A percentile compares a stretch with the other conserved stretches of the same genome.
These are phyloP conservation scores for Lithobates pipiens DNA, from an alignment of 2,797 vertebrate genomes.

Conservation along the genomic window DNA sequence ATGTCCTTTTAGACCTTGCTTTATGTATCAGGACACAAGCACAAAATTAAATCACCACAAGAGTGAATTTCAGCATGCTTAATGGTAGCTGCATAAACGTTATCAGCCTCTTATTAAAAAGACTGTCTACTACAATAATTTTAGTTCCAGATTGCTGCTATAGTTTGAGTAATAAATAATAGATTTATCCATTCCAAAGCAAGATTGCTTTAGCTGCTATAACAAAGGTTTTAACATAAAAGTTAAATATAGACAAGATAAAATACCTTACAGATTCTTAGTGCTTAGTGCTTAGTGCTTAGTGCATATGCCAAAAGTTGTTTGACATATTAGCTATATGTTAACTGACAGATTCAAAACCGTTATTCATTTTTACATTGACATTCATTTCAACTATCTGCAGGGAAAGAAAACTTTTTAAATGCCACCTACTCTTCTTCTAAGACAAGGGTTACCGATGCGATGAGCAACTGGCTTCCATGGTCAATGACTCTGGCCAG, in stretches of 20 bases:
- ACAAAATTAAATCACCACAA: not conserved
- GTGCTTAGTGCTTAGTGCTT: not conserved
- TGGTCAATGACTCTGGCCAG: no score
- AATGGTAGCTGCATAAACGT: not conserved
- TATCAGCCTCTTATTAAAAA: not conserved
- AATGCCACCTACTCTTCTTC: no score
- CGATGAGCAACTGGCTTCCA: no score
- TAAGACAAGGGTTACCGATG: no score
- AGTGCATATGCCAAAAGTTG: not conserved
- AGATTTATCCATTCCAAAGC: not conserved
- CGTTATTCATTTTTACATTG: not conserved
- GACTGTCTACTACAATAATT: not conserved
- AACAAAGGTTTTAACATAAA: not conserved
- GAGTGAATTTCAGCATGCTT: not conserved
- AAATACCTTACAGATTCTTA: not conserved
- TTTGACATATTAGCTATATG: not conserved
- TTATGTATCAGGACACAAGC: not conserved
- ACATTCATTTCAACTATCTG: no score
- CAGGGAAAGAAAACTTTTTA: no score
- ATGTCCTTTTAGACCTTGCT: not conserved
- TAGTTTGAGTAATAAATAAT: slow-evolving; percentile 2
- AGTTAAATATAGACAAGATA: not conserved
- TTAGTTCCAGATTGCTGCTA: not conserved
- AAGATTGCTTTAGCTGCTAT: not conserved
- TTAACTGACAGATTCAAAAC: not conserved